Base-by-base conservation (phyloP, 2,797 vertebrate genomes). In the Myotis vivesi region DNA sequence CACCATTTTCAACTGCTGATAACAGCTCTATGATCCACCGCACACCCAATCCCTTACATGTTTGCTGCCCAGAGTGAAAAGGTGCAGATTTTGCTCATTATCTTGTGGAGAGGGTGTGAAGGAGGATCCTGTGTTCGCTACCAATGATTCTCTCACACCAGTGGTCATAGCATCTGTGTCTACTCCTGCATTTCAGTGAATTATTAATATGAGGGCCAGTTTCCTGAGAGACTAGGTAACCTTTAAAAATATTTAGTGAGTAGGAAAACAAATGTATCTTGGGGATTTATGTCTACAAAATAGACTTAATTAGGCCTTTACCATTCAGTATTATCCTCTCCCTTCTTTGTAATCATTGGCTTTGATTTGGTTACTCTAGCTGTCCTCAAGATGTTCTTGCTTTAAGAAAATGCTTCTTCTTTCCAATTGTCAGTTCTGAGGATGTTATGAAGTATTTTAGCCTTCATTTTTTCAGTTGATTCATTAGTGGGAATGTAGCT, bases 221-320 rank as follows among this genome's bases (percentile, higher is more conserved):
- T 98, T 97, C 95, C 97, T 95, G n/a, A 97, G 97, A 97, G 71
- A 97, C 82, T 79, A 90, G 80, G 36, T 92, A 97, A 95, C 69
- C 89, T 97, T 98, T 95, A 94, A 92, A 98, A 97, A 96, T 95
- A 95, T 95, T 97, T 97, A 96, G 82, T 84, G 76, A 96, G 90
- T 94, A 97, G 89, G 87, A 92, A 97, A 98, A 96, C 95, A 97
- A 96, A 82, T 62, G 89, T 89, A 95, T 94, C 92, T 79, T 94
- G 94, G 41, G 53, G 53, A 96, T 96, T 96, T 96, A 96, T 94
- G 25, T 51, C 36, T 55, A 95, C 89, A 96, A 96, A 97, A 73
- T 87, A 72, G 84, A 86, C 49, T 97, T 97, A 96, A 96, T 97
- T 96, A 96, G 96, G 59, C 11, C 68, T 97, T 90, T 91, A 91